A percentile compares a stretch with the other conserved stretches of the same genome.
phyloP scores from a whole-genome alignment of 2,797 vertebrate species.

The Lithobates pipiens region DNA sequence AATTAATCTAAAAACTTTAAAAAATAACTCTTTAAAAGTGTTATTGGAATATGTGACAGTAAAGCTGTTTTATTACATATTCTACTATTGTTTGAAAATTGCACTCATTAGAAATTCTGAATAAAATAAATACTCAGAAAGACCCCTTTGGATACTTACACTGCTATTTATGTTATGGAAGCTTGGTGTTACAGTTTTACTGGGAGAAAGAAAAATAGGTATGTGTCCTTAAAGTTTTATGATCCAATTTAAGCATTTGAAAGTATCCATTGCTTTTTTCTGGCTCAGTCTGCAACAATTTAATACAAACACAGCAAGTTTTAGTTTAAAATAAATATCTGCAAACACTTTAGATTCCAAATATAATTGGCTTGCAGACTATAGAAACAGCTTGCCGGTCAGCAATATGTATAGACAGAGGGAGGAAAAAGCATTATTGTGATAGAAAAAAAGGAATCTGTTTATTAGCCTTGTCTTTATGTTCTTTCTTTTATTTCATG shows the following conservation, averaged over 20 bases:
- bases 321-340: slow-evolving; percentile 22
- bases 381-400: slow-evolving; percentile 22
- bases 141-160: too few relatives aligned
- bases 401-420: slow-evolving; percentile 8
- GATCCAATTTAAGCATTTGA: slow-evolving; percentile 12
- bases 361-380: slow-evolving; percentile 26
- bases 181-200: not conserved
- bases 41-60: too few relatives aligned
- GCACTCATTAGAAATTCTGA: not conserved
- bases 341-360: slow-evolving; percentile 17
- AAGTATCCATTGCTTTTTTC: slow-evolving; percentile 17
- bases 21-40: too few relatives aligned
- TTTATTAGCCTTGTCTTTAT: not conserved
- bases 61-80: too few relatives aligned
- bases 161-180: not conserved
- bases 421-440: not conserved
- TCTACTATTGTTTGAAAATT: too few relatives aligned
- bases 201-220: not conserved
- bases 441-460: slow-evolving; percentile 4
- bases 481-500: not conserved
- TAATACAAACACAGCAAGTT: slow-evolving; percentile 19
- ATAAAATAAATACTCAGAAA: not conserved
- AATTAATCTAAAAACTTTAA: too few relatives aligned
- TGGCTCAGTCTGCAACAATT: slow-evolving; percentile 10
- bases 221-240: not conserved